These are phyloP conservation scores for Leucophenga varia DNA, from an alignment of 1,140 invertebrate species.

Conservation along the genomic window DNA sequence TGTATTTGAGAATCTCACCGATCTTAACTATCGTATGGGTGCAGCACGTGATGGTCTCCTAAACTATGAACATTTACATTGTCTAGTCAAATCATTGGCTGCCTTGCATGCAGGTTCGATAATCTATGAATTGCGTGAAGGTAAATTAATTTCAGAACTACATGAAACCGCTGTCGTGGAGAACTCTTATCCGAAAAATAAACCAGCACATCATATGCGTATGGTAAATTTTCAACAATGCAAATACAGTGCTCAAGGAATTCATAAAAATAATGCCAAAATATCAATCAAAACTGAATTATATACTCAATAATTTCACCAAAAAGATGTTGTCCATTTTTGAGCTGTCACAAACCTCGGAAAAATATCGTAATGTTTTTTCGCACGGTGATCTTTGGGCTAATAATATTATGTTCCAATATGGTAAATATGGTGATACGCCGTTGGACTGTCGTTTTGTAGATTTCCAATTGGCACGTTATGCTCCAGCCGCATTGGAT, in stretches of 20 bases:
- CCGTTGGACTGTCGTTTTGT: conserved; percentile 60
- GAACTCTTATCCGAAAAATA: conserved; percentile 55
- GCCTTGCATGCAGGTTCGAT: conserved; percentile 61
- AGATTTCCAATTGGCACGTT: conserved; percentile 66
- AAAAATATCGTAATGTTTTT: conserved; percentile 60
- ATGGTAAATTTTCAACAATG: conserved; percentile 56
- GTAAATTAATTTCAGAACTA: conserved; percentile 50
- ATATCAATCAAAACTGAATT: conserved; percentile 40
- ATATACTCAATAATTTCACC: conserved; percentile 39
- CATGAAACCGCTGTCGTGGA: conserved; percentile 59
- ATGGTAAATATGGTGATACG: conserved; percentile 46
- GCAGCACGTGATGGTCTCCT: conserved; percentile 52
- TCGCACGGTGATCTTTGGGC: conserved; percentile 66
- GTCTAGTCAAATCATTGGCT: conserved; percentile 59
- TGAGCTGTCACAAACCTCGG: conserved; percentile 57
- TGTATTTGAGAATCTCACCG: conserved; percentile 58
- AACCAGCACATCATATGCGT: conserved; percentile 40
- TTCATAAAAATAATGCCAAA: conserved; percentile 55
- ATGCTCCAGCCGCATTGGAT: conserved; percentile 59
- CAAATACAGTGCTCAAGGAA: conserved; percentile 56
- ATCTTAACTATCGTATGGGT: conserved; percentile 51
- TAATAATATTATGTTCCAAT: conserved; percentile 66
- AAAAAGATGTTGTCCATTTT: conserved; percentile 55
- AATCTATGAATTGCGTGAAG: conserved; percentile 58
- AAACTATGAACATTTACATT: conserved; percentile 58